Evolutionary conservation across 2,888 invertebrate species (phyloP).

Genomic region (Hyposoter didymator): DNA sequence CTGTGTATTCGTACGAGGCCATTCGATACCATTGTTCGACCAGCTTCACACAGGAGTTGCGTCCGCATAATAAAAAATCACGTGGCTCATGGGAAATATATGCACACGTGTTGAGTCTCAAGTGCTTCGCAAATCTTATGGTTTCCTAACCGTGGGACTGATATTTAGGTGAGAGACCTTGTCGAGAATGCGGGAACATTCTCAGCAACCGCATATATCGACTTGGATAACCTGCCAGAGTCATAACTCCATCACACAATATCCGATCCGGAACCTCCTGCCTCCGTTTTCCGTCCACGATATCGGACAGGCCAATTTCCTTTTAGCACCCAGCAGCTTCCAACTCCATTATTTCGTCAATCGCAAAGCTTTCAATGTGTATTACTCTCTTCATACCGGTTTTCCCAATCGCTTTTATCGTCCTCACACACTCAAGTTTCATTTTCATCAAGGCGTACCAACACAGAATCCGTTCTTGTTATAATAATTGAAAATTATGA

Average conservation of each 20-base stretch:
- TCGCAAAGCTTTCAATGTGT: constrained; percentile 44
- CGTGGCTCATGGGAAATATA: not conserved
- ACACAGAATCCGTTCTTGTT: constrained; percentile 9
- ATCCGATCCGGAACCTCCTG: constrained; percentile 57
- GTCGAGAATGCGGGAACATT: constrained; percentile 5
- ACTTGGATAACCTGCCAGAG: constrained; percentile 51
- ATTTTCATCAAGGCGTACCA: not conserved
- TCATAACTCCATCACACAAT: constrained; percentile 56
- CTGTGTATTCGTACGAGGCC: constrained; percentile 47
- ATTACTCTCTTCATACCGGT: constrained; percentile 43
- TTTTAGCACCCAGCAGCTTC: constrained; percentile 24
- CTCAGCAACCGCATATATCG: constrained; percentile 53
- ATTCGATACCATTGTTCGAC: constrained; percentile 52
- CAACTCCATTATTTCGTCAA: constrained; percentile 36
- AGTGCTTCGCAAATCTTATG: not conserved
- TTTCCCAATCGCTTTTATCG: constrained; percentile 54
- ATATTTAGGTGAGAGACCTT: constrained; percentile 8
- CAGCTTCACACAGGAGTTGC: not conserved
- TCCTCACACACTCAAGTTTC: not conserved
- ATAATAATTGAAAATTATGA: constrained; percentile 12
- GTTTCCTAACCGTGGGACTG: not conserved
- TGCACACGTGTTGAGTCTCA: not conserved
- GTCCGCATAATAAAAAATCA: not conserved
- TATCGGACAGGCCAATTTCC: constrained; percentile 40
- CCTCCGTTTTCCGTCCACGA: constrained; percentile 31